Evolutionary conservation across 2,888 invertebrate species (phyloP), one percentile per base, ranked within the genome.

Genomic region (Mythimna albipuncta): DNA sequence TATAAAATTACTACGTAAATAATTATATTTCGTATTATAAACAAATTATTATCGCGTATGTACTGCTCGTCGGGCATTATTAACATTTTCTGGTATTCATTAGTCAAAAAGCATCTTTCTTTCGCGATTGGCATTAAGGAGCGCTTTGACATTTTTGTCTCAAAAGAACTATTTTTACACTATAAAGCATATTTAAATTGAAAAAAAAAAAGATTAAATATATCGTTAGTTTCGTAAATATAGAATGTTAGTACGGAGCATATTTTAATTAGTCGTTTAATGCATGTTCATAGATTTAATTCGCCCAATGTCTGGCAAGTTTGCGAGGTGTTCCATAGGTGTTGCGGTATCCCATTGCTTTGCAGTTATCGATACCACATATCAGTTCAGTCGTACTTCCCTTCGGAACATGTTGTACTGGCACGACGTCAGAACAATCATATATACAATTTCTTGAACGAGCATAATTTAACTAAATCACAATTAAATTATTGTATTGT

Each of bases 231-330:
- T 94, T 94, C 86, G 87, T 95, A 94, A 94, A 90, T 91, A 89
- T 95, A 94, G 92, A 87, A 89, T 89, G 90, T 94, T 95, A 94
- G 94, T 92, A 91, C 85, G 93, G 89, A 93, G 89, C 91, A 93
- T 95, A 95, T 94, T 95, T 94, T 94, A 95, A 94, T 93, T 94
- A 95, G 94, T 91, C 86, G 89, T 94, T 94, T 94, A 95, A 93
- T 95, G 94, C 94, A 94, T 95, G 94, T 93, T 92, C 90, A 91
- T 95, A 95, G 94, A 90, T 92, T 90, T 95, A 94, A 93, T 91
- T 90, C 87, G 91, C 91, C 90, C 90, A 90, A 89, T 93, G 85
- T 91, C 87, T 85, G 88, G 87, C 87, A 83, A 86, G 86, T 89
- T 90, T 89, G 90, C 89, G 87, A 89, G 88, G 87, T 85, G 88